Base-by-base conservation (phyloP, 2,797 vertebrate genomes). In the Anas bahamensis region DNA sequence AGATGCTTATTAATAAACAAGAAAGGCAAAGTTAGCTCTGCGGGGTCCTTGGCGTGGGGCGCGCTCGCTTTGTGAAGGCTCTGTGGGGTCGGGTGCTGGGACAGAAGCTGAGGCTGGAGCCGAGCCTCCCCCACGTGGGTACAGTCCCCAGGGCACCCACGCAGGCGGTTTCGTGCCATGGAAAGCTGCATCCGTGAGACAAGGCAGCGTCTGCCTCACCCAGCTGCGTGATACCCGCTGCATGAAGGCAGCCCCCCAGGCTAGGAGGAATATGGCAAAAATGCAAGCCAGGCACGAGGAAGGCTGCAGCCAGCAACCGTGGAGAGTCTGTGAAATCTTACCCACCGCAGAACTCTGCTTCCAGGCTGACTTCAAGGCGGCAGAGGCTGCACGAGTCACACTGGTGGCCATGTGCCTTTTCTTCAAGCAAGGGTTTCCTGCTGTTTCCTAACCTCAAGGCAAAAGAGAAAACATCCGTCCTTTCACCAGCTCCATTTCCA, bases 1-100 rank as follows among this genome's bases (percentile, higher is more conserved):
- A 97, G 94, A 94, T 97, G 96, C 93, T 97, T 97, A 95, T 98
- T 98, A 98, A 98, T 97, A 97, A 97, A 95, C 87, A 76, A 91
- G 94, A 88, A 97, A 95, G 91, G 86, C 83, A 83, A 94, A 94
- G 94, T 94, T 95, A 93, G 92, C 93, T 96, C 94, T 91, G 52
- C 56, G 68, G 80, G 88, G 85, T 97, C 81, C 4, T 57, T 1
- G 6, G 91, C 64, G 88, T 68, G 65, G 94, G 93, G 83, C 83
- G 94, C 33, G 6, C 87, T 95, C 86, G 55, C 72, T 96, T 91
- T 71, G 57, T 50, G 73, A 94, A 96, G 72, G 46, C 16, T 87
- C 37, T 29, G 63, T 35, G 22, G 76, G 60, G 50, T 53, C 4
- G 9, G 42, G 79, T 74, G 10, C 15, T 24, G 48, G 52, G 59